Conservation (phyloP, 2,113 vertebrate species). For the Pygoscelis antarcticus region DNA sequence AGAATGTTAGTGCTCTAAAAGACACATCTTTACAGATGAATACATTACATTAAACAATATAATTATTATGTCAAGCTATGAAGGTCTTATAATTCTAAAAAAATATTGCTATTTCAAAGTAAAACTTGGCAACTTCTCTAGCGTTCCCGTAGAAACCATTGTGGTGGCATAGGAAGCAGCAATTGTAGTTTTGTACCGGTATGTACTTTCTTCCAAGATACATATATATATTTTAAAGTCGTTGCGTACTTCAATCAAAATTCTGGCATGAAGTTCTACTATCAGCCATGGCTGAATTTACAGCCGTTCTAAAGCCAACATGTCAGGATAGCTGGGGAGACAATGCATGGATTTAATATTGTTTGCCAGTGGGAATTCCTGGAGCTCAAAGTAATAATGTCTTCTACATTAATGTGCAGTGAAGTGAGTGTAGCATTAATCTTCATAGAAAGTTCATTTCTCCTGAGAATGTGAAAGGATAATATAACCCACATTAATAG, state of each 20-base stretch:
- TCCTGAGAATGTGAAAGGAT: constrained; percentile 6
- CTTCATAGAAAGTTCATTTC: constrained; percentile 59
- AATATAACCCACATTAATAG: constrained; percentile 15
- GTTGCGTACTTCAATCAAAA: neutral
- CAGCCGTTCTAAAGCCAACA: neutral
- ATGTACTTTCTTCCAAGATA: neutral
- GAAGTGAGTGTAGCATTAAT: constrained; percentile 60
- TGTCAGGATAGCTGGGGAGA: neutral
- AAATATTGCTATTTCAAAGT: neutral
- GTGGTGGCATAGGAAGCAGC: neutral
- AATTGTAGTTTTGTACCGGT: neutral
- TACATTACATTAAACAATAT: neutral
- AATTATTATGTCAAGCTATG: neutral
- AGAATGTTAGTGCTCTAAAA: neutral
- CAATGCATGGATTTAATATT: constrained; percentile 40
- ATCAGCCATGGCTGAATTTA: constrained; percentile 7
- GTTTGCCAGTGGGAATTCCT: constrained; percentile 44
- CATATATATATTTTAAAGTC: neutral
- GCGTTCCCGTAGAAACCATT: neutral
- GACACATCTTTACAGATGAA: neutral
- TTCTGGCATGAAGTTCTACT: neutral
- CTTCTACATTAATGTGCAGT: constrained; percentile 58
- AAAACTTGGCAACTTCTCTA: neutral
- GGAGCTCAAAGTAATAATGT: constrained; percentile 52
- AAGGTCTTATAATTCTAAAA: neutral